A percentile compares a stretch with the other conserved stretches of the same genome.
These are phyloP conservation scores for Cathartes aura DNA, from an alignment of 2,113 vertebrate genomes.

Conservation along the genomic window DNA sequence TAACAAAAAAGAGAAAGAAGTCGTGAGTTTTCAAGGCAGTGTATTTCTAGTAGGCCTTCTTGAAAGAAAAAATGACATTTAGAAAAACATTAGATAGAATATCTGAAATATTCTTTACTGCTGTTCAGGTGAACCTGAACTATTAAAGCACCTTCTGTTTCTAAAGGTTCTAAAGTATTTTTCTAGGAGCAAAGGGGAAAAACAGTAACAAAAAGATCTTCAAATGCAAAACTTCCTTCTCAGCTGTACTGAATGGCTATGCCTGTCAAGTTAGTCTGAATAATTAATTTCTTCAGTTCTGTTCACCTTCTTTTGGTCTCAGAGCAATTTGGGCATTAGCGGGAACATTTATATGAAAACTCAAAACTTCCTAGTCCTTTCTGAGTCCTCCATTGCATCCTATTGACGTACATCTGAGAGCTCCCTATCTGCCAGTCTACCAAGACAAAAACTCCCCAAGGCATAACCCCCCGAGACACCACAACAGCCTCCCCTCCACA, in stretches of 20 bases:
- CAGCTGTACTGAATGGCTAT: background rate
- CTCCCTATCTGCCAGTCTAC: background rate
- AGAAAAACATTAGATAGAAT: background rate
- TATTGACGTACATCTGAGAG: rapidly evolving
- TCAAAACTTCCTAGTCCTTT: background rate
- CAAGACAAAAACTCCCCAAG: background rate
- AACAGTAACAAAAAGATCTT: background rate
- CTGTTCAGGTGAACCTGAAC: background rate
- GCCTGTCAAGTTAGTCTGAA: background rate
- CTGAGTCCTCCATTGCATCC: background rate
- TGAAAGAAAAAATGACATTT: background rate
- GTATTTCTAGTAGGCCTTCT: background rate
- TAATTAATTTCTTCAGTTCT: background rate
- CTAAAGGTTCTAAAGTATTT: background rate
- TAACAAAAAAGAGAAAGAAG: background rate
- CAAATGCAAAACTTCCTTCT: background rate
- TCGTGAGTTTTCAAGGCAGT: background rate
- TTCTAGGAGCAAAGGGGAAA: background rate
- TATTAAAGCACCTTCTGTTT: background rate
- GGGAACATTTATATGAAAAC: background rate
- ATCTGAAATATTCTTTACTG: background rate
- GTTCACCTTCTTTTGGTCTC: background rate
- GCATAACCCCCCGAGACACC: rapidly evolving
- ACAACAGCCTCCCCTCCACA: background rate
- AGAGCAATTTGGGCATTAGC: background rate